Conservation (phyloP, 2,888 invertebrate species). For the Agrotis exclamationis region DNA sequence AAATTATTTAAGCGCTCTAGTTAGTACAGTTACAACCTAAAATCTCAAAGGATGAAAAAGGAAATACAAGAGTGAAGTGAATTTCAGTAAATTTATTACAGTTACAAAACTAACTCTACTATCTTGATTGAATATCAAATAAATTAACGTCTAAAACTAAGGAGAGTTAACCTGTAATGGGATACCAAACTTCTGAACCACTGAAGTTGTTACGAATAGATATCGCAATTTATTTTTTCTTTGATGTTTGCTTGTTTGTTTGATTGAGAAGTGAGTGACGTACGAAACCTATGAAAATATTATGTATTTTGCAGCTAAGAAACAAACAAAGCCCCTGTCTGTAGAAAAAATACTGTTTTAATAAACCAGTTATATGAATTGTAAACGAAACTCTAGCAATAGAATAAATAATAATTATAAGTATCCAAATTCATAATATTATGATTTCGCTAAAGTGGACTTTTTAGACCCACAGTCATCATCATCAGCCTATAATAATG, state of each 20-base stretch:
- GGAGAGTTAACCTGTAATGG: conserved; percentile 21
- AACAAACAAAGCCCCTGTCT: too few species aligned
- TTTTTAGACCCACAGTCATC: too few species aligned
- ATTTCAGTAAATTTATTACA: conserved; percentile 19
- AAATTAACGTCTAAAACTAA: conserved; percentile 26
- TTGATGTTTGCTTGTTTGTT: neutral
- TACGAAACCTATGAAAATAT: neutral
- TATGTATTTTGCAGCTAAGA: neutral
- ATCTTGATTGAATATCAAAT: conserved; percentile 39
- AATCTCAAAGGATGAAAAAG: conserved; percentile 21
- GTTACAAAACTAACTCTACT: conserved; percentile 31
- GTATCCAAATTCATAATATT: too few species aligned
- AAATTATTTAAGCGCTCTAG: conserved; percentile 7
- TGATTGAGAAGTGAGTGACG: neutral
- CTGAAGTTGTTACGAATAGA: conserved; percentile 13
- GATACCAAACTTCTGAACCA: conserved; percentile 19
- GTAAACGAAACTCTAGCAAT: too few species aligned
- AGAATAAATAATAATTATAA: too few species aligned
- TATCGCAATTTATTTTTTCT: conserved; percentile 5
- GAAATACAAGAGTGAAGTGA: neutral
- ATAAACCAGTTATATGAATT: too few species aligned
- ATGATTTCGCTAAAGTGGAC: too few species aligned
- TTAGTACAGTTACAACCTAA: neutral
- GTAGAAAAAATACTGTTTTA: too few species aligned
- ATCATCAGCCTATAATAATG: too few species aligned